Percentiles rank a stretch among this genome's conserved stretches.
These are phyloP conservation scores for Xylocopa sonorina DNA, from an alignment of 1,140 invertebrate genomes.

Conservation along the genomic window DNA sequence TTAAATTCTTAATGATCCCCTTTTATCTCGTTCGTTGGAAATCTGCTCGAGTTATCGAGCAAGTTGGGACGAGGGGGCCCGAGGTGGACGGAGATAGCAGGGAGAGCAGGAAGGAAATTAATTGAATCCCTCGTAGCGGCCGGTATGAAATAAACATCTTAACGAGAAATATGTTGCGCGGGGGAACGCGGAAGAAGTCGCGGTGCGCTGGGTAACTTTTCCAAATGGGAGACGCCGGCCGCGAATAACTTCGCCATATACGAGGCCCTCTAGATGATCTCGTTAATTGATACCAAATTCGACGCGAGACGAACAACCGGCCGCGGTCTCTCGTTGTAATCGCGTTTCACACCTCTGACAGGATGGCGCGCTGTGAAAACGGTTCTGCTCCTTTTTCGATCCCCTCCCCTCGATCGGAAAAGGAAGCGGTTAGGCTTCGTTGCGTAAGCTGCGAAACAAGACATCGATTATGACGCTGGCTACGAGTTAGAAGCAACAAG, in stretches of 20 bases:
- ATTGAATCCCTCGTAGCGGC: slow-evolving; percentile 17
- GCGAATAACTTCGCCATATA: slow-evolving; percentile 33
- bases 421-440: slow-evolving; percentile 4
- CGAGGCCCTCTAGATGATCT: slow-evolving; percentile 18
- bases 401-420: slow-evolving; percentile 24
- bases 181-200: slow-evolving; percentile 15
- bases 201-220: slow-evolving; percentile 1
- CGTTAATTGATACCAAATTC: slow-evolving; percentile 65
- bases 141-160: slow-evolving; percentile 32
- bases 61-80: background rate
- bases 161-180: slow-evolving; percentile 26
- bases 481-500: no score
- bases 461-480: background rate
- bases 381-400: slow-evolving; percentile 25
- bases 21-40: slow-evolving; percentile 14
- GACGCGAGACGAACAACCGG: slow-evolving; percentile 34
- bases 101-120: background rate
- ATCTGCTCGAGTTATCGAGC: slow-evolving; percentile 6
- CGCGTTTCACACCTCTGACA: slow-evolving; percentile 36
- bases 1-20: slow-evolving; percentile 21
- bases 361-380: slow-evolving; percentile 4
- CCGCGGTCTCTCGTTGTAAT: slow-evolving; percentile 21
- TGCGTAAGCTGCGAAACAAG: background rate
- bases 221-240: background rate
- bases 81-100: background rate